phyloP scores from a whole-genome alignment of 2,888 invertebrate species.

The Allacma fusca region DNA sequence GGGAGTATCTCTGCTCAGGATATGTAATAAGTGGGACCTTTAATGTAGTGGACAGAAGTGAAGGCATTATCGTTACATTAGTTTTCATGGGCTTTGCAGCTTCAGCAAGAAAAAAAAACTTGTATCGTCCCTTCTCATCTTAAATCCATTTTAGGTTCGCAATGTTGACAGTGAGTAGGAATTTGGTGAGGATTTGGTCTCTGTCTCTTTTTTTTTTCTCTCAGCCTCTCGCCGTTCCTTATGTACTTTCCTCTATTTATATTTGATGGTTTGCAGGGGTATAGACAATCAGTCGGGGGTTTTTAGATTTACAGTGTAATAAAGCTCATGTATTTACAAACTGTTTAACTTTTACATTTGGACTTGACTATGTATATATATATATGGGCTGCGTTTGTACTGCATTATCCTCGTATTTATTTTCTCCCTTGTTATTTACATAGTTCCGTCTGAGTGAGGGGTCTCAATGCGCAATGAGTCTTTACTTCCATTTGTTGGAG shows the following conservation, averaged over 20 bases:
- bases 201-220: background rate
- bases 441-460: too few relatives aligned
- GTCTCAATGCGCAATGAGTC: too few relatives aligned
- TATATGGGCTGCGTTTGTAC: too few relatives aligned
- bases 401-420: too few relatives aligned
- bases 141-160: background rate
- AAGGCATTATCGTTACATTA: constrained; percentile 5
- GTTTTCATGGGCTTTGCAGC: constrained; percentile 2
- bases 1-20: too few relatives aligned
- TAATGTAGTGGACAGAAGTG: constrained; percentile 6
- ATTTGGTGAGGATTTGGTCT: background rate
- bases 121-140: background rate
- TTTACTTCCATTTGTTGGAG: too few relatives aligned
- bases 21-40: background rate
- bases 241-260: too few relatives aligned
- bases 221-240: background rate
- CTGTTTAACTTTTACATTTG: background rate
- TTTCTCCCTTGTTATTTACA: too few relatives aligned
- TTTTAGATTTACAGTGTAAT: background rate
- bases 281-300: background rate
- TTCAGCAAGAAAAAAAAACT: background rate
- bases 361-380: too few relatives aligned
- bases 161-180: background rate
- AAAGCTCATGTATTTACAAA: background rate
- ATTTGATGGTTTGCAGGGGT: too few relatives aligned